Percentiles rank a stretch among this genome's conserved stretches.
Evolutionary conservation across 2,888 invertebrate genomes (phyloP).

Genomic region (Drosophila lacicola): DNA sequence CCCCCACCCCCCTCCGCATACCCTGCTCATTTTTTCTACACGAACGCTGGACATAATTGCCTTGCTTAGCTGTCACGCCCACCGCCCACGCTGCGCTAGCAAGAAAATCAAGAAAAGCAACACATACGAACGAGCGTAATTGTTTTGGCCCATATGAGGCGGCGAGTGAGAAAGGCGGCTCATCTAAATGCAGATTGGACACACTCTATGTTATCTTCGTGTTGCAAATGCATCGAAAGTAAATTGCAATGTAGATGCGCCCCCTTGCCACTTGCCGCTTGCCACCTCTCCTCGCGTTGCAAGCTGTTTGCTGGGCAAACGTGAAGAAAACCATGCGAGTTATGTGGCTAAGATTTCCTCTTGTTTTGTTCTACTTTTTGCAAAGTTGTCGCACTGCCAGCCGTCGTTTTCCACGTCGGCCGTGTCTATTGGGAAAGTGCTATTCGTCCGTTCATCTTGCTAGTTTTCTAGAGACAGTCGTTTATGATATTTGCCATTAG

Average conservation of each 20-base stretch:
- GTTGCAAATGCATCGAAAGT: conserved; percentile 68
- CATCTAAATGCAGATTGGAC: conserved; percentile 66
- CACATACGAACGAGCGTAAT: conserved; percentile 57
- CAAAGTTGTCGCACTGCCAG: conserved; percentile 31
- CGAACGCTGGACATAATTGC: conserved; percentile 79
- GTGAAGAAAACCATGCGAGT: conserved; percentile 33
- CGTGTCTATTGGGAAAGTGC: conserved; percentile 50
- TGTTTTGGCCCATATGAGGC: conserved; percentile 77
- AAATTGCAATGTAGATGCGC: conserved; percentile 61
- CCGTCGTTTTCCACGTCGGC: not conserved
- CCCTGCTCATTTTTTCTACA: conserved; percentile 68
- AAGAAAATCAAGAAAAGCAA: conserved; percentile 6
- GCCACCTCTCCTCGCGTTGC: not conserved
- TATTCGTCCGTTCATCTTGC: conserved; percentile 37
- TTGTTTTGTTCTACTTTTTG: conserved; percentile 72
- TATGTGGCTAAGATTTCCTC: conserved; percentile 59
- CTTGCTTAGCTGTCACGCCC: conserved; percentile 58
- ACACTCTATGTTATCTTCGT: conserved; percentile 62
- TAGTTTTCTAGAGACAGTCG: conserved; percentile 56
- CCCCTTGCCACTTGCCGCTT: not conserved
- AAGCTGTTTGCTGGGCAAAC: conserved; percentile 1
- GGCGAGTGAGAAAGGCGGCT: conserved; percentile 24
- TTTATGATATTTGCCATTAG: conserved; percentile 71
- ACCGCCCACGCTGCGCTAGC: conserved; percentile 44
- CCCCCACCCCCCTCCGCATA: not conserved